A percentile compares a stretch with the other conserved stretches of the same genome.
Conservation (phyloP, 1,140 invertebrate species). For the Gryllus bimaculatus region DNA sequence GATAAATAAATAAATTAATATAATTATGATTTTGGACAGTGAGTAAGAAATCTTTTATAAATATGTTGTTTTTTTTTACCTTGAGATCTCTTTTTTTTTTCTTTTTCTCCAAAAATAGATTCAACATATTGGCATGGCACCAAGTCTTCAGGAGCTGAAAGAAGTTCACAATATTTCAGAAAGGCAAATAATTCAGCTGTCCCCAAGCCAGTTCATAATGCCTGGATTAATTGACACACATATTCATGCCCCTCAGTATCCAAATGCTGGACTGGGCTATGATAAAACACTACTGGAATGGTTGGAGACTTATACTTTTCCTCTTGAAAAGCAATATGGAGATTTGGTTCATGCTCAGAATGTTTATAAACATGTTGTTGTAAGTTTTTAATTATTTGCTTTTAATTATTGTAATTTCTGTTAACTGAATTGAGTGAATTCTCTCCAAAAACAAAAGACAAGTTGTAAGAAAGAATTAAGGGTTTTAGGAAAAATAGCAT, state of each 20-base stretch:
- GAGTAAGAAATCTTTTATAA: too few relatives aligned
- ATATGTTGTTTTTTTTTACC: too few relatives aligned
- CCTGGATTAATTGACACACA: slow-evolving; percentile 85
- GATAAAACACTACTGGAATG: slow-evolving; percentile 72
- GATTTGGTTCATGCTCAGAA: slow-evolving; percentile 57
- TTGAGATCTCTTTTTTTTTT: too few relatives aligned
- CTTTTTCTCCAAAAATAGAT: slow-evolving; percentile 5
- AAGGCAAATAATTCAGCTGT: slow-evolving; percentile 33
- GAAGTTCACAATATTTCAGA: slow-evolving; percentile 28
- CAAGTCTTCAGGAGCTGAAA: slow-evolving; percentile 25
- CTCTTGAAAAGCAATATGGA: slow-evolving; percentile 62
- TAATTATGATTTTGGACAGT: too few relatives aligned
- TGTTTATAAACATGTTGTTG: slow-evolving; percentile 70
- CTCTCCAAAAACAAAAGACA: too few relatives aligned
- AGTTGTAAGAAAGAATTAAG: too few relatives aligned
- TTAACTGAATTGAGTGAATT: too few relatives aligned
- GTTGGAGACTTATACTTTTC: slow-evolving; percentile 80
- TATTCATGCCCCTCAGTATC: slow-evolving; percentile 80
- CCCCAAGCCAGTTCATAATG: slow-evolving; percentile 58
- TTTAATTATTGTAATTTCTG: too few relatives aligned
- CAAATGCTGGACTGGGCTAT: slow-evolving; percentile 70
- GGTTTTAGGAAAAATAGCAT: too few relatives aligned
- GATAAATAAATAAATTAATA: too few relatives aligned
- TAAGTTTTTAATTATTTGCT: slow-evolving; percentile 38
- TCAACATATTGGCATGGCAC: slow-evolving; percentile 20